Conservation (phyloP, 2,113 vertebrate genomes). For the Bujurquina vittata region DNA sequence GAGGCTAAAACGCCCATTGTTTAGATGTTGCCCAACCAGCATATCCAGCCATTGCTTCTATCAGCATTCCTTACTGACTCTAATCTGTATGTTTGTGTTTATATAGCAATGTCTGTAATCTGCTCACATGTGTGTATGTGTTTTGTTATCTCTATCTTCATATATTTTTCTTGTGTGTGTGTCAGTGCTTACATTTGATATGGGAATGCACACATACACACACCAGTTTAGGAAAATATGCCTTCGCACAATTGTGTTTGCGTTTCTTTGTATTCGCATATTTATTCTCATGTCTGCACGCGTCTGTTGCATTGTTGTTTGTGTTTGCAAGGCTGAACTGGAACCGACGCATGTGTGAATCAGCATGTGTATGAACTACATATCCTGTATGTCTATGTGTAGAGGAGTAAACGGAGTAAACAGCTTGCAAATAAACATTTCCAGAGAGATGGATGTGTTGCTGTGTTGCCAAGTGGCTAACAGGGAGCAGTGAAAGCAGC, state of each 20-base stretch:
- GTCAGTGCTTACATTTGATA: neutral
- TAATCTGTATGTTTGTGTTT: slow-evolving; percentile 16
- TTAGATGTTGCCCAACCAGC: slow-evolving; percentile 50
- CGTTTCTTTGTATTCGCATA: slow-evolving; percentile 22
- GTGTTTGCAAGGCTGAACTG: neutral
- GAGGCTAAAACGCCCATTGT: slow-evolving; percentile 44
- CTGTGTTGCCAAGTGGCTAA: slow-evolving; percentile 59
- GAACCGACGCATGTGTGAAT: neutral
- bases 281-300: slow-evolving; percentile 25
- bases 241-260: neutral
- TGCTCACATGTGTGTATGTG: neutral
- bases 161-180: neutral
- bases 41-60: slow-evolving; percentile 37
- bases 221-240: slow-evolving; percentile 12
- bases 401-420: slow-evolving; percentile 36
- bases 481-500: slow-evolving; percentile 48
- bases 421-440: slow-evolving; percentile 65
- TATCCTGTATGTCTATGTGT: slow-evolving; percentile 29
- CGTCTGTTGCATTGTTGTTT: slow-evolving; percentile 17
- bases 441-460: slow-evolving; percentile 55
- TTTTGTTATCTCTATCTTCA: neutral
- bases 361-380: slow-evolving; percentile 18
- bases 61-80: slow-evolving; percentile 47
- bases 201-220: neutral
- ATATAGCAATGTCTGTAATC: slow-evolving; percentile 17